Evolutionary conservation across 2,797 vertebrate genomes (phyloP), one percentile per base, ranked within the genome.

Genomic region (Amazonetta brasiliensis): DNA sequence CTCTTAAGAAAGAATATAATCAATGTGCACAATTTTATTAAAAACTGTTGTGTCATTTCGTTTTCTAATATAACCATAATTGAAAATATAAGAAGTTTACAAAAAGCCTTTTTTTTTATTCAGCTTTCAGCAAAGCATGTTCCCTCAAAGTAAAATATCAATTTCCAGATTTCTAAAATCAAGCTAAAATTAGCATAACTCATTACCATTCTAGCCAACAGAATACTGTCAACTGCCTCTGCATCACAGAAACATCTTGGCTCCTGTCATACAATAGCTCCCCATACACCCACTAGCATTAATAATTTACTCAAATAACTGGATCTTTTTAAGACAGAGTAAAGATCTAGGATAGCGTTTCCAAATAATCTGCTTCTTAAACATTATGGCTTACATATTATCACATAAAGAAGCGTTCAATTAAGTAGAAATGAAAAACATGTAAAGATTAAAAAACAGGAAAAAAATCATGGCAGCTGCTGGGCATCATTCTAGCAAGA

Each of bases 151-250:
- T 22, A 92, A 71, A 92, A 78, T 39, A 91, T 14, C 25, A 59
- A 88, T 22, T 89, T 79, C 62, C 63, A 91, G n/a, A 88, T 63
- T 90, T 87, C 81, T 68, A 90, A 71, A 85, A 95, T 75, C 50
- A 76, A 76, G 33, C 64, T 89, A 95, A 94, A 95, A 91, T 82
- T 86, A 89, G 83, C 39, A 41, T 41, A 93, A 80, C 79, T 88
- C 39, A 77, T 96, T 95, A 80, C 18, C 80, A 84, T 89, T 79
- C 74, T 75, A 94, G 90, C 39, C 90, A 94, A 77, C 52, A 80
- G 90, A 92, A 90, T 37, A 58, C 87, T 79, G 71, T 89, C 94
- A 94, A 58, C 67, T 90, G 59, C 43, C 59, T 94, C 74, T 56
- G 73, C 91, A 94, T 55, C 77, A 80, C 80, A 90, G 71, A 84